phyloP scores from a whole-genome alignment of 30 jellyfish, hydroid and myxozoan genomes.

The Aurelia aurita complex sp. Pacific region DNA sequence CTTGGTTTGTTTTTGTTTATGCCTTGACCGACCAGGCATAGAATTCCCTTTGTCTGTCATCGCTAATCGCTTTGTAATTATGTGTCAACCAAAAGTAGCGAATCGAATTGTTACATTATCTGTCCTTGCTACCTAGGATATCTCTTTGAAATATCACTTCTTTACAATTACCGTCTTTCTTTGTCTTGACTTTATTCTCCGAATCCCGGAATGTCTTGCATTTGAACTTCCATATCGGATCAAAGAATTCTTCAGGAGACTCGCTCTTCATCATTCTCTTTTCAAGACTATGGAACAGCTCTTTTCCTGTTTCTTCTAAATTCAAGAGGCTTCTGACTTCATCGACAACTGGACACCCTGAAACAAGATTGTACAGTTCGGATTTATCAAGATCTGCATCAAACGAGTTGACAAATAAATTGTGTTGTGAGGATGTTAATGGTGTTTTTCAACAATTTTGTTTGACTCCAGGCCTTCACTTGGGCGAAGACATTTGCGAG shows the following conservation, averaged over 20 bases:
- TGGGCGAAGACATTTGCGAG: slow-evolving; percentile 32
- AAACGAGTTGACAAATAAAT: slow-evolving; percentile 25
- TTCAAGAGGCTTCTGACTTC: slow-evolving; percentile 11
- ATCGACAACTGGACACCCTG: slow-evolving; percentile 8
- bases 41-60: no score
- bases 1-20: no score
- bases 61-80: no score
- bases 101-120: no score
- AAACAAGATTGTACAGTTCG: no score
- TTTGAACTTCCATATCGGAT: no score
- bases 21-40: no score
- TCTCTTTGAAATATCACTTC: slow-evolving; percentile 48
- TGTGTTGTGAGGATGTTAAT: not conserved
- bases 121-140: no score
- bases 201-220: no score
- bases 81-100: no score
- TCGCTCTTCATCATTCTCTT: slow-evolving; percentile 3
- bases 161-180: slow-evolving; percentile 15
- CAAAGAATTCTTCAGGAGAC: no score
- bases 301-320: slow-evolving; percentile 34
- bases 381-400: no score
- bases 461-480: slow-evolving; percentile 25
- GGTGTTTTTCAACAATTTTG: slow-evolving; percentile 16
- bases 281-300: not conserved
- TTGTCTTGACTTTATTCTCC: not conserved